phyloP scores from a whole-genome alignment of 2,888 invertebrate genomes.

The Limnephilus marmoratus region DNA sequence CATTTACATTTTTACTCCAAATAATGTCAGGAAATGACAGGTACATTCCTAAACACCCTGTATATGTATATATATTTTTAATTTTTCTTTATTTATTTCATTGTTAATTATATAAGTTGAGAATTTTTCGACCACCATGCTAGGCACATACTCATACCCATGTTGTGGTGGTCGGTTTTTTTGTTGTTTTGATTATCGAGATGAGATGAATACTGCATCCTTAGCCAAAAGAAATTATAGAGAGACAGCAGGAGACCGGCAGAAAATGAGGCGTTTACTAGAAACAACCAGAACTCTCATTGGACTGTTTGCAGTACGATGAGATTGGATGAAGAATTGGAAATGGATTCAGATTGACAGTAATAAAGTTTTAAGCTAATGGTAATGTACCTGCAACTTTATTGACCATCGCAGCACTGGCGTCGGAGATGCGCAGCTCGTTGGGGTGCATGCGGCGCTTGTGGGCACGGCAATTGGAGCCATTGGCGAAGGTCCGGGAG shows the following conservation, averaged over 20 bases:
- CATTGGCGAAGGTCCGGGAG: constrained; percentile 68
- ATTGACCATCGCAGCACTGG: constrained; percentile 66
- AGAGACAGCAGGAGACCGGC: background rate
- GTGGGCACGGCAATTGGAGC: constrained; percentile 69
- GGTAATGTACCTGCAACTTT: constrained; percentile 61
- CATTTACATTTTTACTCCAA: too few species aligned
- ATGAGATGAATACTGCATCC: too few species aligned
- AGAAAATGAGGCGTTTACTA: background rate
- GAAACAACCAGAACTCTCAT: background rate
- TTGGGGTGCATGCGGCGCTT: constrained; percentile 69
- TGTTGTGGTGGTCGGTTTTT: too few species aligned
- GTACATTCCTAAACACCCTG: too few species aligned
- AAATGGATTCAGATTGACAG: background rate
- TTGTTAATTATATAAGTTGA: too few species aligned
- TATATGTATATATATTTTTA: too few species aligned
- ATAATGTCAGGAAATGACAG: too few species aligned
- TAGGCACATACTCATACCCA: too few species aligned
- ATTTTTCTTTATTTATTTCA: too few species aligned
- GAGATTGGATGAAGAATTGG: background rate
- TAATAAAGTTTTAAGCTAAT: background rate
- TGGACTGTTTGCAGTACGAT: background rate
- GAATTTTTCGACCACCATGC: too few species aligned
- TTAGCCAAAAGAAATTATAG: background rate
- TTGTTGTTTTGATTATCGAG: too few species aligned
- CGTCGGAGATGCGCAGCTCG: constrained; percentile 67